phyloP scores from a whole-genome alignment of 2,797 vertebrate genomes.

The Mergus octosetaceus region DNA sequence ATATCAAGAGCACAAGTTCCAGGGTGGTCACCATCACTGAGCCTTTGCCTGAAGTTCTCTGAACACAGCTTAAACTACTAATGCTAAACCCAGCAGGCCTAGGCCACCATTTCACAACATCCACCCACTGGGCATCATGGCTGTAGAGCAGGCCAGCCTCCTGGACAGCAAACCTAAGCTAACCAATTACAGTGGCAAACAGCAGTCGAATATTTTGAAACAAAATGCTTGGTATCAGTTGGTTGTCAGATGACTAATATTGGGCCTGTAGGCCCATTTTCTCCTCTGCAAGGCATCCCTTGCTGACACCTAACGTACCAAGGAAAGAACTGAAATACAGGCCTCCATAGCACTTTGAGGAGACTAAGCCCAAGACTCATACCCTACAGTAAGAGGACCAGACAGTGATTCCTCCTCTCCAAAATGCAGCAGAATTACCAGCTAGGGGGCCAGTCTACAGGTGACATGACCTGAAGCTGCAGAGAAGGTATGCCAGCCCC shows the following conservation, averaged over 20 bases:
- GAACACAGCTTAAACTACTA: background rate
- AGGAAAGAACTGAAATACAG: background rate
- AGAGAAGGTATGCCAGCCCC: background rate
- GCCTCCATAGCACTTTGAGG: background rate
- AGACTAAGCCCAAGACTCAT: background rate
- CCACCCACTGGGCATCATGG: background rate
- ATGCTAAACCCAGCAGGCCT: background rate
- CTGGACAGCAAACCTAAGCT: background rate
- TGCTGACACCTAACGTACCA: background rate
- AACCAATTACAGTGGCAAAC: background rate
- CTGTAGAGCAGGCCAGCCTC: background rate
- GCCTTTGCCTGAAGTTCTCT: background rate
- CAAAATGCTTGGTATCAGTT: background rate
- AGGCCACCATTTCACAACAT: background rate
- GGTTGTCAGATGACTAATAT: background rate
- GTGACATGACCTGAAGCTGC: too few species aligned
- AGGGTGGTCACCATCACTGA: background rate
- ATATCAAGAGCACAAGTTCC: too few species aligned
- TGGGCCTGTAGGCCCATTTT: background rate
- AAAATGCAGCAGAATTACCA: background rate
- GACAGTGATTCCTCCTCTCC: background rate
- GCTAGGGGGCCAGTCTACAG: background rate
- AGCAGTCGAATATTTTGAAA: background rate
- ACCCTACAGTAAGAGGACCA: background rate
- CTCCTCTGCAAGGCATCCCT: too few species aligned